Conservation (phyloP, 2,797 vertebrate genomes). For the Heterohyrax brucei region DNA sequence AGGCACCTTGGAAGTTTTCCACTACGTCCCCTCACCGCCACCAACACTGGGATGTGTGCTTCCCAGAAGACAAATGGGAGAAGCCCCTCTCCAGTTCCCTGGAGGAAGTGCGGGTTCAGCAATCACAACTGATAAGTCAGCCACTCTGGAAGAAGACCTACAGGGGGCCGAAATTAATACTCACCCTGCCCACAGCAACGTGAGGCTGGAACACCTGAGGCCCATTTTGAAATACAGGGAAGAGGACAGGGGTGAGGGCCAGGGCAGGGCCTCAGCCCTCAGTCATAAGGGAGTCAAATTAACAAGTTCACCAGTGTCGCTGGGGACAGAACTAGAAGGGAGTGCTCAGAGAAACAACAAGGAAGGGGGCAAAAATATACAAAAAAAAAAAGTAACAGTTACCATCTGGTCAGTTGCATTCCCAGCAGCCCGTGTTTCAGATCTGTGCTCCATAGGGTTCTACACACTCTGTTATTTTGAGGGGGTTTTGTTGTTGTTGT, state of each 20-base stretch:
- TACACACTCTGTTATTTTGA: too few species aligned
- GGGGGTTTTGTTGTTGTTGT: too few species aligned
- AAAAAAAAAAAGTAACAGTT: too few species aligned
- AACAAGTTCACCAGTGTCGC: not conserved
- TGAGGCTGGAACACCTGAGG: rapidly evolving
- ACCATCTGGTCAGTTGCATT: not conserved
- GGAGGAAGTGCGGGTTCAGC: not conserved
- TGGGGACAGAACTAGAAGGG: not conserved
- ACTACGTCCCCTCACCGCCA: rapidly evolving
- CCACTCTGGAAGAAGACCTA: not conserved
- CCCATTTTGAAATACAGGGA: not conserved
- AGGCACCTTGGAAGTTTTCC: rapidly evolving
- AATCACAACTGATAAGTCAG: not conserved
- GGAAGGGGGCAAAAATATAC: too few species aligned
- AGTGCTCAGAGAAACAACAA: not conserved
- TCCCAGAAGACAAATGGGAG: not conserved
- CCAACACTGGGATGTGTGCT: rapidly evolving
- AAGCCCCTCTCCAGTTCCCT: not conserved
- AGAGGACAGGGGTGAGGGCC: not conserved
- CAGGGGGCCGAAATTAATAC: not conserved
- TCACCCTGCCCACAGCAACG: not conserved
- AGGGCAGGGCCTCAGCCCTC: not conserved
- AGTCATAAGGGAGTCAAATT: not conserved
- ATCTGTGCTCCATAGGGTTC: too few species aligned
- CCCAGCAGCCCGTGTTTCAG: too few species aligned